Conservation (phyloP, 2,113 vertebrate species). For the Pelecanoides urinatrix region DNA sequence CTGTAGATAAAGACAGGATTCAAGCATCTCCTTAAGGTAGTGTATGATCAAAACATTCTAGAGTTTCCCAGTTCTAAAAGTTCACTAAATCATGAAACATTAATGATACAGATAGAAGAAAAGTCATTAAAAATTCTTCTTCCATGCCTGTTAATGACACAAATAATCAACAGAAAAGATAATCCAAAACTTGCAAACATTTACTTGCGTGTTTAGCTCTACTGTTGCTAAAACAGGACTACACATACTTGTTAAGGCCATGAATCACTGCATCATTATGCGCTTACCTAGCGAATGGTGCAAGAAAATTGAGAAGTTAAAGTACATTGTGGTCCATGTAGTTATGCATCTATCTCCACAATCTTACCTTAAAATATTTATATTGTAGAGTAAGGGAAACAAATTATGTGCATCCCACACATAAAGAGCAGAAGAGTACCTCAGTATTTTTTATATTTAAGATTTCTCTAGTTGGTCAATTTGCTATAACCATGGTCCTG, state of each 20-base stretch:
- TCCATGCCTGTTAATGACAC: neutral
- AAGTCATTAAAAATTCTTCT: neutral
- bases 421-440: neutral
- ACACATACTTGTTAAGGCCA: neutral
- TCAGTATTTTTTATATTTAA: neutral
- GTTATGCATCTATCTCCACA: neutral
- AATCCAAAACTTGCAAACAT: neutral
- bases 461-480: neutral
- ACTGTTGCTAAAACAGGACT: neutral
- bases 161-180: neutral
- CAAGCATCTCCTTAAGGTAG: neutral
- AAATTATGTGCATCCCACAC: neutral
- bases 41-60: neutral
- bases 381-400: neutral
- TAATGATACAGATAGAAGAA: neutral
- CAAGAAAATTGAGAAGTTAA: neutral
- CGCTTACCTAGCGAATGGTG: neutral
- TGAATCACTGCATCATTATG: neutral
- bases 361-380: neutral
- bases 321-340: neutral
- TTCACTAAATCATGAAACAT: neutral
- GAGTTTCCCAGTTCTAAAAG: neutral
- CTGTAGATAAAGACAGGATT: neutral
- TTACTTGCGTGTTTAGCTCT: neutral
- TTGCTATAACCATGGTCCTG: neutral